Evolutionary conservation across 1,140 invertebrate species (phyloP).

Genomic region (Drosophila orosa): DNA sequence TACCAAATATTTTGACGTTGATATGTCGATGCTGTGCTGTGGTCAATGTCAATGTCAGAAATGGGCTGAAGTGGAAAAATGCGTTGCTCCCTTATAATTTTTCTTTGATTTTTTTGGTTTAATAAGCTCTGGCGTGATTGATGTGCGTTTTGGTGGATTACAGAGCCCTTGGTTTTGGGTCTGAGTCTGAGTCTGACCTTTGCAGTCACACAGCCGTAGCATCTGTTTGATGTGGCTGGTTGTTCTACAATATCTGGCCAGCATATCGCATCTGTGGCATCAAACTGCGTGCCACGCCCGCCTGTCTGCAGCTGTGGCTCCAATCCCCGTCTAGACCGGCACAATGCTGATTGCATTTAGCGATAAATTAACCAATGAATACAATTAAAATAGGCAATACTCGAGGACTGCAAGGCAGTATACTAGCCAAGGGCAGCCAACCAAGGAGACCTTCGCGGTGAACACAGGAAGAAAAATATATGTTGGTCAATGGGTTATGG

Average conservation of each 20-base stretch:
- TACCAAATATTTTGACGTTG: constrained; percentile 77
- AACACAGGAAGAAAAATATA: constrained; percentile 19
- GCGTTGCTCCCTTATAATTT: constrained; percentile 28
- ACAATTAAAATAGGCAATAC: constrained; percentile 71
- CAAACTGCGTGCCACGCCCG: constrained; percentile 65
- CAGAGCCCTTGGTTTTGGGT: constrained; percentile 31
- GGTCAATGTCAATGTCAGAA: constrained; percentile 82
- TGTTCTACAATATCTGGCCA: constrained; percentile 58
- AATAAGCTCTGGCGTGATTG: constrained; percentile 64
- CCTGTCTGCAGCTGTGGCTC: constrained; percentile 42
- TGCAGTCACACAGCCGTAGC: constrained; percentile 26
- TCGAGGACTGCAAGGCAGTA: constrained; percentile 18
- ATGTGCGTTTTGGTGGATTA: constrained; percentile 72
- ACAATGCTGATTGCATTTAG: constrained; percentile 80
- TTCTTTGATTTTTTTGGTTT: constrained; percentile 45
- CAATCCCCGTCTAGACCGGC: constrained; percentile 49
- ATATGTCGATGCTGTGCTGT: constrained; percentile 55
- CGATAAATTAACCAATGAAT: constrained; percentile 82
- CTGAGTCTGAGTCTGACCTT: constrained; percentile 48
- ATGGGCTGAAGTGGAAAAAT: constrained; percentile 76
- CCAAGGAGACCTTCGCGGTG: constrained; percentile 50
- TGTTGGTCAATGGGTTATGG: constrained; percentile 14
- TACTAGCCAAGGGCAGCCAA: constrained; percentile 56
- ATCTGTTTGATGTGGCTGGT: constrained; percentile 7
- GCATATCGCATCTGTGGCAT: constrained; percentile 69